Percentiles rank a stretch among this genome's conserved stretches.
Evolutionary conservation across 2,888 invertebrate genomes (phyloP).

Genomic region (Hemicrepidius hirtus): DNA sequence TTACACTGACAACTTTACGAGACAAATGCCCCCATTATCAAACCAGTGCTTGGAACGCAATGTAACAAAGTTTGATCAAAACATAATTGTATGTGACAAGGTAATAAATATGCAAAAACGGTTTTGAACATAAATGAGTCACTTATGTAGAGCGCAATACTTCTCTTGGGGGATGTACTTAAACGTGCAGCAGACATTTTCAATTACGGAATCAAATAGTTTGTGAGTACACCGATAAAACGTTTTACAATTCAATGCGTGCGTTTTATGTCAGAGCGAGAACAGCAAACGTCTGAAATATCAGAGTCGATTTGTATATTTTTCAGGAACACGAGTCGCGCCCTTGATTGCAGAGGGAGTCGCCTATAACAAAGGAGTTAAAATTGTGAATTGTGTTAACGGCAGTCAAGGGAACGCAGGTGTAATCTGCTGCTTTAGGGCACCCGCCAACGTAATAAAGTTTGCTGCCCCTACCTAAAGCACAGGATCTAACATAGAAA

Average conservation of each 20-base stretch:
- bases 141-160: too few species aligned
- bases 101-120: too few species aligned
- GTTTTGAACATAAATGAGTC: too few species aligned
- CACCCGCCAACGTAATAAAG: slow-evolving; percentile 53
- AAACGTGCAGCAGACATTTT: slow-evolving; percentile 38
- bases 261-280: slow-evolving; percentile 1
- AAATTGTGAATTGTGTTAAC: slow-evolving; percentile 56
- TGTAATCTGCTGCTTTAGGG: slow-evolving; percentile 57
- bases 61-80: too few species aligned
- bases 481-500: slow-evolving; percentile 26
- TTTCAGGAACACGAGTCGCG: slow-evolving; percentile 26
- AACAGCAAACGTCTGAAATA: slow-evolving; percentile 13
- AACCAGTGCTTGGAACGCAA: too few species aligned
- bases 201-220: slow-evolving; percentile 33
- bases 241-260: slow-evolving; percentile 32
- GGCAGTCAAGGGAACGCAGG: slow-evolving; percentile 55
- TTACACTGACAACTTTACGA: too few species aligned
- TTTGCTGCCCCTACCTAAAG: slow-evolving; percentile 45
- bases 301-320: slow-evolving; percentile 23
- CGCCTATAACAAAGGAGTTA: slow-evolving; percentile 37
- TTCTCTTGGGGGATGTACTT: slow-evolving; percentile 6
- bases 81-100: too few species aligned
- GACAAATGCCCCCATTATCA: too few species aligned
- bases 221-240: slow-evolving; percentile 31
- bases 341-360: slow-evolving; percentile 37